Base-by-base conservation (phyloP, 2,888 invertebrate species). In the Calameuta pallipes region DNA sequence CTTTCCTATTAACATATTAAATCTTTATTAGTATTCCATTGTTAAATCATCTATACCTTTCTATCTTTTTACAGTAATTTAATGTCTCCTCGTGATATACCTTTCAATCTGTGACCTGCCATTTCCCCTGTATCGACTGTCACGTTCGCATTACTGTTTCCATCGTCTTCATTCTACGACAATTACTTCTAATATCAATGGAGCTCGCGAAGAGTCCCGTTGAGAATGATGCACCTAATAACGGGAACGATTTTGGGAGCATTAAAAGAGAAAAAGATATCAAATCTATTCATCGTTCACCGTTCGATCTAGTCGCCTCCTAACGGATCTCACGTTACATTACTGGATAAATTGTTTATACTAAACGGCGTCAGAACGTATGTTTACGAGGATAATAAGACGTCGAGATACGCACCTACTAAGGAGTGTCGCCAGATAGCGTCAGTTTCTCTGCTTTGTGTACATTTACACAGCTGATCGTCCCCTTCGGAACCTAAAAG, bases 391-490 rank as follows among this genome's bases (percentile, higher is more conserved):
- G 69, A 76, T 69, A 31, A 35, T 30, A 37, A 15, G 31, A n/a
- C 30, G 69, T 36, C 23, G 35, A 74, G 71, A 79, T 79, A 80
- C 76, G 34, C 36, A 68, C 82, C 56, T 56, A 56, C 56, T 56
- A 56, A 56, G 56, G 23, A 83, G 81, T 83, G 82, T 84, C 83
- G 79, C 77, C 76, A 81, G 83, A 85, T 85, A 85, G 81, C 81
- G 78, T 80, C 76, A 37, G 79, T 75, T 79, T 69, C 75, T 73
- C 76, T 81, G 84, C 80, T 85, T 85, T 85, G 84, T 84, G 83
- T 81, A 85, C 82, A 82, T 75, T 80, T 56, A 56, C 79, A 74
- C 85, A 84, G 82, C 85, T 85, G 84, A 85, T 85, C 56, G 56
- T 56, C 56, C 56, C 56, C 15, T 15, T 56, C 56, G 56, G 9